These are phyloP conservation scores for Chelidonichthys spinosus DNA, from an alignment of 2,797 vertebrate species.

Conservation along the genomic window DNA sequence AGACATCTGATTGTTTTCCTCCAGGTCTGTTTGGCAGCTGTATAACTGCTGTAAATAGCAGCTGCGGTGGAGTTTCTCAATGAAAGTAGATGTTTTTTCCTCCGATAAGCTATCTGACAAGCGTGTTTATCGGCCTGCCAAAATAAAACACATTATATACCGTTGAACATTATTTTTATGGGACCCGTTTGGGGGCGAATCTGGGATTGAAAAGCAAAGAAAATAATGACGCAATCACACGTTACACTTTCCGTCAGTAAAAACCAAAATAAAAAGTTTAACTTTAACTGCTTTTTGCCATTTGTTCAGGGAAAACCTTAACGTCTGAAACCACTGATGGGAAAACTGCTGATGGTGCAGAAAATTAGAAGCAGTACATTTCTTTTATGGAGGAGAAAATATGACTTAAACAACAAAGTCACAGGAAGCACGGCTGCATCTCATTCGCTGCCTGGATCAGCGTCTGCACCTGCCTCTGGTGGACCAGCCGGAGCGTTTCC, in stretches of 20 bases:
- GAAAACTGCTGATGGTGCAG: background rate
- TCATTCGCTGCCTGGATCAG: conserved; percentile 12
- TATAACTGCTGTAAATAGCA: conserved; percentile 29
- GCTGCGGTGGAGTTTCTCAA: conserved; percentile 26
- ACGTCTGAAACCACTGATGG: background rate
- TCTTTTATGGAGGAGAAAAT: background rate
- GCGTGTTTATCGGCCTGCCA: conserved; percentile 24
- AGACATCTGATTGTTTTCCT: conserved; percentile 20
- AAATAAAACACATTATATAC: too few relatives aligned
- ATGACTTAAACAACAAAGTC: conserved; percentile 7
- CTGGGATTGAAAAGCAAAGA: background rate
- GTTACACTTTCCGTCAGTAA: conserved; percentile 2
- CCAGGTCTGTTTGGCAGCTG: conserved; percentile 10
- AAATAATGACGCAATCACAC: conserved; percentile 10
- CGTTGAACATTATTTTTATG: conserved; percentile 20
- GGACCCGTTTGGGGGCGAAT: background rate
- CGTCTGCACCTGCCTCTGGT: conserved; percentile 44
- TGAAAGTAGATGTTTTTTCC: conserved; percentile 38
- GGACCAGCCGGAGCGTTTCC: conserved; percentile 15
- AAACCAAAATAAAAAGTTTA: background rate
- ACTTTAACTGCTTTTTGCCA: too few relatives aligned
- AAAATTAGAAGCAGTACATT: background rate
- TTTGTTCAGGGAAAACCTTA: too few relatives aligned
- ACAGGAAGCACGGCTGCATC: background rate
- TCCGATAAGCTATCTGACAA: conserved; percentile 41